These are phyloP conservation scores for Myrmecobius fasciatus DNA, from an alignment of 2,113 vertebrate species.

Conservation along the genomic window DNA sequence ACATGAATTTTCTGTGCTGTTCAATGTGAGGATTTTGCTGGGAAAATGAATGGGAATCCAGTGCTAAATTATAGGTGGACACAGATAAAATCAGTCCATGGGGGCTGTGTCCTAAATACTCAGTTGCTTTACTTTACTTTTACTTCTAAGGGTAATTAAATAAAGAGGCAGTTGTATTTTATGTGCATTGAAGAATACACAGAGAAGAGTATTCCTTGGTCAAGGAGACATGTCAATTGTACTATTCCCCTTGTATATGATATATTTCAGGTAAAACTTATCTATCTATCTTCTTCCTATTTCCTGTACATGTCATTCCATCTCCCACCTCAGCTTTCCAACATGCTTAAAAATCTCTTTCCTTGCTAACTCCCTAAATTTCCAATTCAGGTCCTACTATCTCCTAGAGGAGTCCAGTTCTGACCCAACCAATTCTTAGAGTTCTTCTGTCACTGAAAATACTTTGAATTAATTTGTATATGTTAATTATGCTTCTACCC, in stretches of 20 bases:
- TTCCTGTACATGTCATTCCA: background rate
- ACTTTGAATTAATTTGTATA: background rate
- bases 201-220: background rate
- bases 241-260: background rate
- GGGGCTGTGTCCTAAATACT: background rate
- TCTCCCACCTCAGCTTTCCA: background rate
- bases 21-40: background rate
- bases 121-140: background rate
- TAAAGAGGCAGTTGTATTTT: constrained; percentile 51
- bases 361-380: background rate
- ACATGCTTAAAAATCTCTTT: background rate
- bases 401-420: background rate
- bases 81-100: background rate
- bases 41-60: constrained; percentile 17
- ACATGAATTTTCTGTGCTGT: background rate
- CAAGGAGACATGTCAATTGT: background rate
- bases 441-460: background rate
- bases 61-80: background rate
- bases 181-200: background rate
- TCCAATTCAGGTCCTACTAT: background rate
- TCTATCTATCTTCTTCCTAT: background rate
- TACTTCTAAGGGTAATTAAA: constrained; percentile 40
- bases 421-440: background rate
- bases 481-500: background rate
- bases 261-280: background rate